phyloP scores from a whole-genome alignment of 2,797 vertebrate genomes.

The Cottoperca gobio region DNA sequence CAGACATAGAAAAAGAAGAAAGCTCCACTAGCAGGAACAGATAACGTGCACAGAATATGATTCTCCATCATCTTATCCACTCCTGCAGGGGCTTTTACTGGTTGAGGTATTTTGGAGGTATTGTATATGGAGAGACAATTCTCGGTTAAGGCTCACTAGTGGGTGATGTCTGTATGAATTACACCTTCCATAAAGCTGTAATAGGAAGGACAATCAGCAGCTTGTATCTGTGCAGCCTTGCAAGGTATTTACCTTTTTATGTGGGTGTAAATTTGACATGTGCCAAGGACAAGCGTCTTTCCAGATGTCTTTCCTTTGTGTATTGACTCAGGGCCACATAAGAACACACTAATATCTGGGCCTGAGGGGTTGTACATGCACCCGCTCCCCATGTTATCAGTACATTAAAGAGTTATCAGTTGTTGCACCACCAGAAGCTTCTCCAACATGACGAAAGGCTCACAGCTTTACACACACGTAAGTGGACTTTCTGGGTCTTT shows the following conservation, averaged over 20 bases:
- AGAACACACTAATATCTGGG: not conserved
- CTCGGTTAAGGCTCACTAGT: slow-evolving; percentile 53
- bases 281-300: slow-evolving; percentile 75
- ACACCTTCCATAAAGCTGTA: slow-evolving; percentile 83
- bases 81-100: slow-evolving; percentile 43
- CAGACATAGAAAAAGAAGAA: slow-evolving; percentile 21
- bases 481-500: too few relatives aligned
- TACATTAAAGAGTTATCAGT: too few relatives aligned
- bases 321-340: slow-evolving; percentile 4
- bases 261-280: slow-evolving; percentile 80
- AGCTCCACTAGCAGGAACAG: slow-evolving; percentile 24
- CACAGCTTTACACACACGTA: too few relatives aligned
- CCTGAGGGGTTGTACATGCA: not conserved
- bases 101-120: slow-evolving; percentile 44
- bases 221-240: slow-evolving; percentile 81
- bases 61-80: slow-evolving; percentile 37
- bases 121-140: slow-evolving; percentile 55
- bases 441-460: too few relatives aligned
- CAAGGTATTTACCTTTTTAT: slow-evolving; percentile 85
- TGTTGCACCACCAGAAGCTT: too few relatives aligned
- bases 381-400: too few relatives aligned
- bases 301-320: slow-evolving; percentile 49
- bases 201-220: slow-evolving; percentile 83
- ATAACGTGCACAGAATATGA: slow-evolving; percentile 41
- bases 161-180: slow-evolving; percentile 77